Conservation (phyloP, 2,797 vertebrate species). For the Poecilia velifera region DNA sequence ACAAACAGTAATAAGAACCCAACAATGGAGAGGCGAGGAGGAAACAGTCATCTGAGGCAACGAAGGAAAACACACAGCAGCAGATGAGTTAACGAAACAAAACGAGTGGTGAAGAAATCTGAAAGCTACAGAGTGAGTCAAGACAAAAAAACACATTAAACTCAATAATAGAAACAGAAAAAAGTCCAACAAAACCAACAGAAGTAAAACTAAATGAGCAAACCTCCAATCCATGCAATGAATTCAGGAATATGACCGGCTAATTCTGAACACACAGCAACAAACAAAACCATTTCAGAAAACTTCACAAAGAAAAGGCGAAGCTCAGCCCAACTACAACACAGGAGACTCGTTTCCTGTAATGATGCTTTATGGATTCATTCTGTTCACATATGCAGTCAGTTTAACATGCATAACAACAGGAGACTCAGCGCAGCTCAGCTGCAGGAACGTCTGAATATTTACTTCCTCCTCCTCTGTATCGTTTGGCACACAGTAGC, state of each 20-base stretch:
- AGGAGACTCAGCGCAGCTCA: neutral
- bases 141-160: neutral
- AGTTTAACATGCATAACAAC: neutral
- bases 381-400: neutral
- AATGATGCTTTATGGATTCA: neutral
- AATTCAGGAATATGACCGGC: neutral
- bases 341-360: neutral
- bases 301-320: neutral
- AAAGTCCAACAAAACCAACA: neutral
- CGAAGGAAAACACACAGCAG: neutral
- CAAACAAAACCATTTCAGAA: neutral
- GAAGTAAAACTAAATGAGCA: neutral
- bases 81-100: neutral
- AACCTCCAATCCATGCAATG: neutral
- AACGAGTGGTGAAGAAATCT: neutral
- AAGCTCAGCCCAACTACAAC: neutral
- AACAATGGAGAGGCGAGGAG: neutral
- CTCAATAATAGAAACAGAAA: neutral
- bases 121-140: neutral
- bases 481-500: conserved; percentile 22
- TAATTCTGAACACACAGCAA: neutral
- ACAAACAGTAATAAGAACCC: neutral
- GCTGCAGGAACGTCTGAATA: neutral
- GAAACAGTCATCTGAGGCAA: neutral
- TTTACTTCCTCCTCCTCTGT: neutral